Percentiles rank a stretch among this genome's conserved stretches.
phyloP scores from a whole-genome alignment of 2,888 invertebrate species.

The Papilio gigon region DNA sequence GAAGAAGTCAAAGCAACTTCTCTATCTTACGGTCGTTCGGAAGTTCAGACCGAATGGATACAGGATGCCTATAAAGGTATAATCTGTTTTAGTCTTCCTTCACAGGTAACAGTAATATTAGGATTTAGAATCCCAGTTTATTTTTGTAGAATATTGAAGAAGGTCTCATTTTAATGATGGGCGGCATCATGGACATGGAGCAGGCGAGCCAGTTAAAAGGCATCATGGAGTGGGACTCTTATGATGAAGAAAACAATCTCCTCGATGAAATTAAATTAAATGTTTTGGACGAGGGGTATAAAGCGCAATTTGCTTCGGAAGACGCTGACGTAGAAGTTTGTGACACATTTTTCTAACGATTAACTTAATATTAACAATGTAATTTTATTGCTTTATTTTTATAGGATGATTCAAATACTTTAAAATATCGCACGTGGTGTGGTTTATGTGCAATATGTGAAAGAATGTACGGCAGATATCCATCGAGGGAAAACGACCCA shows the following conservation, averaged over 20 bases:
- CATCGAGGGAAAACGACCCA: conserved; percentile 84
- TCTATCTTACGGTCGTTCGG: conserved; percentile 74
- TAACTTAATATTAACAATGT: background rate
- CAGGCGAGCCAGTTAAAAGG: conserved; percentile 74
- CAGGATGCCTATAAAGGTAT: conserved; percentile 76
- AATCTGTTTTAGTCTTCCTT: background rate
- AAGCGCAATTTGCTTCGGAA: conserved; percentile 48
- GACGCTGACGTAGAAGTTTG: conserved; percentile 45
- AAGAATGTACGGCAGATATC: conserved; percentile 84
- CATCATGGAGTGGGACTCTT: conserved; percentile 80
- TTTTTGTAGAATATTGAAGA: conserved; percentile 76
- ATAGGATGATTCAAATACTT: conserved; percentile 66
- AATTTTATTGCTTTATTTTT: conserved; percentile 46
- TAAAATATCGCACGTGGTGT: conserved; percentile 90
- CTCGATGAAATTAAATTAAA: conserved; percentile 75
- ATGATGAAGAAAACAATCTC: conserved; percentile 65
- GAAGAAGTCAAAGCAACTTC: conserved; percentile 80
- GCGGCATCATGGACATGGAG: conserved; percentile 79
- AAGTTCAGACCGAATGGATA: conserved; percentile 69
- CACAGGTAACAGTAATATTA: background rate
- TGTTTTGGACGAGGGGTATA: conserved; percentile 56
- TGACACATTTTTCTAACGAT: background rate
- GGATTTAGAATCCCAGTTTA: too few species aligned
- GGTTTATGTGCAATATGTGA: conserved; percentile 90
- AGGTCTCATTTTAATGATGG: conserved; percentile 85